Conservation (phyloP, 2,113 vertebrate genomes). For the Bothrops jararaca region DNA sequence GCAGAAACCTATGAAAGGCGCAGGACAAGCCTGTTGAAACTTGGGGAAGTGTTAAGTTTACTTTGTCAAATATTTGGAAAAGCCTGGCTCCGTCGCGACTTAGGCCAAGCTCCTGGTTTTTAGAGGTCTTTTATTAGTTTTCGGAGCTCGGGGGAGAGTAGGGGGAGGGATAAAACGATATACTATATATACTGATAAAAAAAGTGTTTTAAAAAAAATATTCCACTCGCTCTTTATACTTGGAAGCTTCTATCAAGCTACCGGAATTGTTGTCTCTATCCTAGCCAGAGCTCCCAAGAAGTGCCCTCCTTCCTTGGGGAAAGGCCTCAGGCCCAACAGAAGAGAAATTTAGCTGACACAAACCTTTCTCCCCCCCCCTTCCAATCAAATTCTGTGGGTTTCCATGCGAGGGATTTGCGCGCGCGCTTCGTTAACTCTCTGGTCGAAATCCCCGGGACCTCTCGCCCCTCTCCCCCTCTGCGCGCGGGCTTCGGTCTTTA, state of each 20-base stretch:
- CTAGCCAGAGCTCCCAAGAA: no score
- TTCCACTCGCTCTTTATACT: slow-evolving; percentile 43
- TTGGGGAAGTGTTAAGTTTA: slow-evolving; percentile 54
- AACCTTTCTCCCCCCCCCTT: neutral
- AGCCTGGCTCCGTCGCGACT: slow-evolving; percentile 48
- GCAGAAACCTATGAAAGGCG: slow-evolving; percentile 42
- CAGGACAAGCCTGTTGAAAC: slow-evolving; percentile 48
- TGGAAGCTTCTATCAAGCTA: slow-evolving; percentile 54
- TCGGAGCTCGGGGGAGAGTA: neutral
- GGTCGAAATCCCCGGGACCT: neutral
- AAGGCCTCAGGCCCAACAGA: neutral
- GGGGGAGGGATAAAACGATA: neutral
- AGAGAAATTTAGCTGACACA: neutral
- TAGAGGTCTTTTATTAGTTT: neutral
- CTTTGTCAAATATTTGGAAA: slow-evolving; percentile 47
- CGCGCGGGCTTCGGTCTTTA: neutral
- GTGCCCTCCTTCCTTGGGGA: no score
- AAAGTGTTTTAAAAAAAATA: slow-evolving; percentile 56
- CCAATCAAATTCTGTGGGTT: neutral
- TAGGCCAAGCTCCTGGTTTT: slow-evolving; percentile 51
- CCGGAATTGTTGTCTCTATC: slow-evolving; percentile 31
- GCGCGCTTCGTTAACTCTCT: neutral
- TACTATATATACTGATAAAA: slow-evolving; percentile 41
- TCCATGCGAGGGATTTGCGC: neutral
- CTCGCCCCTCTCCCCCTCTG: no score